Evolutionary conservation across 2,888 invertebrate genomes (phyloP), one percentile per base, ranked within the genome.

Genomic region (Teleogryllus oceanicus): DNA sequence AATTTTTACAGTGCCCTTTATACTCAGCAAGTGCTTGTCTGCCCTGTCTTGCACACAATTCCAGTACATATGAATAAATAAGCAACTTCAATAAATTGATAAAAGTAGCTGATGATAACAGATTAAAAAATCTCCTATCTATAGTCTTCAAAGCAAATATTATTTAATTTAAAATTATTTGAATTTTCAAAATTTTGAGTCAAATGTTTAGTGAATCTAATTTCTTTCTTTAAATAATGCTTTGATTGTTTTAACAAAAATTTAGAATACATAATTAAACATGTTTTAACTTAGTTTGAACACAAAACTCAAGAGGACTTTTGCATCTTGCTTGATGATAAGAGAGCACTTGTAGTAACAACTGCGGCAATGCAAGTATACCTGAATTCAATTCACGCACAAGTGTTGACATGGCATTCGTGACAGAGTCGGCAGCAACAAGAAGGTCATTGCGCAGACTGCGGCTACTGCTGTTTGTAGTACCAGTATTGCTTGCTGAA

Each of bases 371-470:
- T 62, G 77, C n/a, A 37, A 21, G 75, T 80, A 49, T 78, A 85
- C 86, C 95, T 89, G 96, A 95, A 88, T 98, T 97, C 80, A 98
- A 91, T 89, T 99, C 98, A 87, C 96, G 92, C 84, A 99, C 98
- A 84, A 99, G 91, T 49, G 96, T 96, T 62, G 97, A 97, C 97
- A 99, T 98, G 82, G 98, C 98, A 88, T 96, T 96, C 82, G 98
- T 98, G 84, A 99, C 98, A 50, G 96, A 97, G 88, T 98, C 98
- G 76, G 98, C 98, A 77, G 98, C 98, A 85, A 95, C 94, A 84
- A 98, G 90, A 80, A 99, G 91, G 88, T 97, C 97, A 86, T 95
- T 95, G 85, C 94, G 90, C 79, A 95, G 90, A 84, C 91, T 93
- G 84, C 94, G 89, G 83, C 90, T 89, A 83, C 81, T 81, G 79